Evolutionary conservation across 2,888 invertebrate genomes (phyloP), one percentile per base, ranked within the genome.

Genomic region (Thalpophila matura): DNA sequence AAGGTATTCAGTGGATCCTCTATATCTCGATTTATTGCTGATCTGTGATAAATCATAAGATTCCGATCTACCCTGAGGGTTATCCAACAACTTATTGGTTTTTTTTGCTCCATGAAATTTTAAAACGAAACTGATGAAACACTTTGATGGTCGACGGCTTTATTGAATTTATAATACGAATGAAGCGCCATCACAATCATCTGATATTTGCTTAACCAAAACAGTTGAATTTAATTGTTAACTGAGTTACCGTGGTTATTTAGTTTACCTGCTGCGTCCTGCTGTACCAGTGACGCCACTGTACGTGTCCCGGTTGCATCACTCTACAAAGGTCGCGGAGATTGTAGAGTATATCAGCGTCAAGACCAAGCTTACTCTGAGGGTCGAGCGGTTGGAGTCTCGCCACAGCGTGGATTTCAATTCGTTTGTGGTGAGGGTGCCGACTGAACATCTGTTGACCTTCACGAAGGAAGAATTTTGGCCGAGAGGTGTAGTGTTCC

Each of bases 41-140:
- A 69, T 61, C 45, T 69, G 18, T 0, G 6, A 61, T 38, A 50
- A 66, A 70, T 70, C 37, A 47, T 56, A 58, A 78, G 51, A 55
- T 47, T 56, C 54, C 42, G 49, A 60, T 57, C 50, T 54, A 12
- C 31, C 27, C 43, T 45, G 47, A 40, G 38, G 35, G 59, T 43
- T 64, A 56, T 64, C 35, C 43, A 61, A 46, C 49, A 51, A 53
- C 59, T 75, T 64, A 66, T 63, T 61, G 49, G 59, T 55, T 67
- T 65, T 40, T 57, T 61, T 77, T 55, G 53, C 40, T 46, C 24
- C 40, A 59, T 45, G 22, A 55, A 58, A 63, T 55, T 42, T 47
- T 45, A 38, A 45, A 57, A 42, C 29, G 16, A 31, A n/a, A 20
- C 31, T 40, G 12, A 35, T 56, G 47, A 43, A 58, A 45, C 20